phyloP scores from a whole-genome alignment of 2,888 invertebrate species.

The Muschampia plurimacula region DNA sequence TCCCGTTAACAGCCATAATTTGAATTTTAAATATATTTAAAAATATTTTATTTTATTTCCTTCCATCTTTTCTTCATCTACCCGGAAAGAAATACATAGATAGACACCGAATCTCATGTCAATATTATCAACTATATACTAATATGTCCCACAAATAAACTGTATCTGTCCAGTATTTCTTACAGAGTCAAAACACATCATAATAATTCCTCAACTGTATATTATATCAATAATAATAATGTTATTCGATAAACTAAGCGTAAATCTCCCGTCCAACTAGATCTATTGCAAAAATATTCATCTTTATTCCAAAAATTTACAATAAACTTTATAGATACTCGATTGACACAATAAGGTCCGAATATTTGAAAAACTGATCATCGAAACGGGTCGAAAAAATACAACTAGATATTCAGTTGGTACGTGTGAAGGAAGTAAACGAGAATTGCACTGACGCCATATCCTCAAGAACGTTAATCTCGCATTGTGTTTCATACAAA shows the following conservation, averaged over 20 bases:
- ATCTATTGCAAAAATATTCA: slow-evolving; percentile 71
- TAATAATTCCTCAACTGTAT: slow-evolving; percentile 72
- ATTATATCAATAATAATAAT: slow-evolving; percentile 47
- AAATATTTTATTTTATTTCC: slow-evolving; percentile 19
- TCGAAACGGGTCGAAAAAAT: slow-evolving; percentile 32
- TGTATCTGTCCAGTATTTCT: not conserved
- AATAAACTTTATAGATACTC: slow-evolving; percentile 46
- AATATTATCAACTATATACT: not conserved
- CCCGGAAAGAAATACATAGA: slow-evolving; percentile 22
- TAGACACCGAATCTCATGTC: slow-evolving; percentile 1
- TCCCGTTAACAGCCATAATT: slow-evolving; percentile 39
- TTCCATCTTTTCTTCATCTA: not conserved
- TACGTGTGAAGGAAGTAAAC: slow-evolving; percentile 4
- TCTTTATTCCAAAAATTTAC: slow-evolving; percentile 53
- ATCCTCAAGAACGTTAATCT: not conserved
- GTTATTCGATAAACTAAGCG: slow-evolving; percentile 60
- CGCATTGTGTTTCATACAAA: no score
- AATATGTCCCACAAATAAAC: not conserved
- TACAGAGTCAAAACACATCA: slow-evolving; percentile 1
- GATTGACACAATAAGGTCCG: slow-evolving; percentile 9
- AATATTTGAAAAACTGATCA: slow-evolving; percentile 22
- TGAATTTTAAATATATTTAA: slow-evolving; percentile 32
- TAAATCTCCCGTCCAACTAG: slow-evolving; percentile 60
- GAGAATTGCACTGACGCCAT: slow-evolving; percentile 21
- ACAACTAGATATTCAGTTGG: slow-evolving; percentile 5